Base-by-base conservation (phyloP, 1,140 invertebrate species). In the Zelostemma sp. region DNA sequence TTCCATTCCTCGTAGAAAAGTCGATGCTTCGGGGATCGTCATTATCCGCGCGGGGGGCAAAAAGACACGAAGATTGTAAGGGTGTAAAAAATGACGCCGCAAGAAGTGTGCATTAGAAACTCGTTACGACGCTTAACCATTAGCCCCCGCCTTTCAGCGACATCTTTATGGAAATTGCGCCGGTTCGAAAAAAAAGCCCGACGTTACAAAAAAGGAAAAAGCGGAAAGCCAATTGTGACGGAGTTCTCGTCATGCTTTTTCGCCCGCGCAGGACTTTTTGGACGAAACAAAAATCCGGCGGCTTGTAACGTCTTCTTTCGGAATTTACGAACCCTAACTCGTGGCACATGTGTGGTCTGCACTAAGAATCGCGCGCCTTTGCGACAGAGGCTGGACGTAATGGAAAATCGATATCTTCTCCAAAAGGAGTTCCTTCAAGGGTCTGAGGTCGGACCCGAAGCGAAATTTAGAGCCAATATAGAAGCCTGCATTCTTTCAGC, bases 331-430 rank as follows among this genome's bases (percentile, higher is more conserved):
- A 72, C 55, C 58, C 64, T 67, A 61, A 68, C 56, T 68, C 53
- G 47, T 65, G 50, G 50, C 64, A 72, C 60, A 65, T 68, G 69
- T 72, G 69, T 40, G 60, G 55, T 64, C 55, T 62, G 62, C 67
- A 53, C 45, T 12, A 48, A 60, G 69, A 56, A 68, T 72, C 57
- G 60, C 61, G 55, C 61, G 64, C 64, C 64, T 72, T 62, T 54
- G 69, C 69, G 69, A 72, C 69, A 55, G 48, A 49, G 64, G 56
- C 69, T 68, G 69, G 64, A 68, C 61, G 64, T 68, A 72, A 72
- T 72, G 69, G 64, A 58, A 72, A 72, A 72, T 72, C 69, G 69
- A 72, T 72, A 68, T 25, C 55, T 61, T 58, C 60, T 61, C 53
- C 64, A 58, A 58, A 55, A 68, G 61, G 56, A 72, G 65, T 72